Evolutionary conservation across 2,888 invertebrate genomes (phyloP).

Genomic region (Pyrocoelia pectoralis): DNA sequence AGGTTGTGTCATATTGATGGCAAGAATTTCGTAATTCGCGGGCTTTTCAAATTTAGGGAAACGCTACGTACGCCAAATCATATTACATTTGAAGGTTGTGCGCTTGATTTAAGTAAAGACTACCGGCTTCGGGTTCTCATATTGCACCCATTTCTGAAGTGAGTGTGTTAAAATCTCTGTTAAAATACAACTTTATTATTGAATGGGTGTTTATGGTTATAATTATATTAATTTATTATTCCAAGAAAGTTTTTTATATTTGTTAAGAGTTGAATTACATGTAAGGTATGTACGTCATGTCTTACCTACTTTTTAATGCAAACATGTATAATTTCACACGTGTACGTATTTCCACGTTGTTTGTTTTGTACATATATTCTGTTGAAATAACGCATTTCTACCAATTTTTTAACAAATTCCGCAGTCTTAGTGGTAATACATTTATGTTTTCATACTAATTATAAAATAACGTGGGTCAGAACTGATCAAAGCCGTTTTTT

Average conservation of each 20-base stretch:
- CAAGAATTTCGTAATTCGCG: background rate
- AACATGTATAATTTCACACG: constrained; percentile 39
- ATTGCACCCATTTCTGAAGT: constrained; percentile 28
- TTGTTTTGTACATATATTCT: constrained; percentile 5
- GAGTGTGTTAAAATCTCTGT: constrained; percentile 35
- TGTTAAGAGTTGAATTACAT: constrained; percentile 42
- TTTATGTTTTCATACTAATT: background rate
- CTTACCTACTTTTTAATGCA: constrained; percentile 34
- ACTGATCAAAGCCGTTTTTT: too few species aligned
- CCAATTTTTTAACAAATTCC: background rate
- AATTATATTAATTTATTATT: constrained; percentile 30
- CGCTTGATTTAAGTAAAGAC: constrained; percentile 41
- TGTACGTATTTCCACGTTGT: constrained; percentile 28
- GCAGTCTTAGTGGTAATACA: too few species aligned
- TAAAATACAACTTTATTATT: constrained; percentile 24
- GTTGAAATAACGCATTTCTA: background rate
- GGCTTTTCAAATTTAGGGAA: constrained; percentile 27
- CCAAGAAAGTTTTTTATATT: constrained; percentile 41
- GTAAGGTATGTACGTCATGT: constrained; percentile 40
- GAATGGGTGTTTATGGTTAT: constrained; percentile 40
- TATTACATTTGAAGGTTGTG: constrained; percentile 28
- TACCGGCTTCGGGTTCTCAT: constrained; percentile 38
- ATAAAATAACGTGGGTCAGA: too few species aligned
- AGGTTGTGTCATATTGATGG: background rate
- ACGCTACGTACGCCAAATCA: constrained; percentile 40